Percentiles rank a stretch among this genome's conserved stretches.
Conservation (phyloP, 2,888 invertebrate genomes). For the Folsomia candida region DNA sequence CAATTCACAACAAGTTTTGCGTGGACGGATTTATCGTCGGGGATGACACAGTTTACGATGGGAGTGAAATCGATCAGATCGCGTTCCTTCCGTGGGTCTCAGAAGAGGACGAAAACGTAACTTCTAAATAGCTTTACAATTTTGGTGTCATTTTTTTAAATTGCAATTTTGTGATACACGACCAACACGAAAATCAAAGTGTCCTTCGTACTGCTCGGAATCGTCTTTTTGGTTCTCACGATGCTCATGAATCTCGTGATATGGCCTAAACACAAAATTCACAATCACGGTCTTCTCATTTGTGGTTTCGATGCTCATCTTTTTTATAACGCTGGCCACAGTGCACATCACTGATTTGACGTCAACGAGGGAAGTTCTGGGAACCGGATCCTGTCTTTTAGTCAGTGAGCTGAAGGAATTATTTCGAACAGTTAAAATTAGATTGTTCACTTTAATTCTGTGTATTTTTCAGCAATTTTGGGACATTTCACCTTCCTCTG, state of each 20-base stretch:
- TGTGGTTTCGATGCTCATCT: constrained; percentile 28
- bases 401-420: too few relatives aligned
- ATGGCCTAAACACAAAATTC: constrained; percentile 36
- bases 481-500: constrained; percentile 33
- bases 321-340: constrained; percentile 23
- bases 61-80: neutral
- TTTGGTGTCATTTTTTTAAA: neutral
- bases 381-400: neutral
- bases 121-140: too few relatives aligned
- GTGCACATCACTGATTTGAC: constrained; percentile 14
- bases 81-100: too few relatives aligned
- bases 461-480: constrained; percentile 20
- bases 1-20: constrained; percentile 18
- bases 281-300: constrained; percentile 30
- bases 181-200: neutral
- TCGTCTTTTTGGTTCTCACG: constrained; percentile 20
- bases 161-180: too few relatives aligned
- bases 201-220: constrained; percentile 12
- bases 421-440: too few relatives aligned
- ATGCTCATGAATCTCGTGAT: constrained; percentile 24
- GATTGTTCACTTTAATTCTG: too few relatives aligned
- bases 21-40: constrained; percentile 17
- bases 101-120: neutral
- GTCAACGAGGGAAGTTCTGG: neutral
- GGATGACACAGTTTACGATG: neutral